A percentile compares a stretch with the other conserved stretches of the same genome.
These are phyloP conservation scores for Dermatemys mawii DNA, from an alignment of 2,113 vertebrate genomes.

Conservation along the genomic window DNA sequence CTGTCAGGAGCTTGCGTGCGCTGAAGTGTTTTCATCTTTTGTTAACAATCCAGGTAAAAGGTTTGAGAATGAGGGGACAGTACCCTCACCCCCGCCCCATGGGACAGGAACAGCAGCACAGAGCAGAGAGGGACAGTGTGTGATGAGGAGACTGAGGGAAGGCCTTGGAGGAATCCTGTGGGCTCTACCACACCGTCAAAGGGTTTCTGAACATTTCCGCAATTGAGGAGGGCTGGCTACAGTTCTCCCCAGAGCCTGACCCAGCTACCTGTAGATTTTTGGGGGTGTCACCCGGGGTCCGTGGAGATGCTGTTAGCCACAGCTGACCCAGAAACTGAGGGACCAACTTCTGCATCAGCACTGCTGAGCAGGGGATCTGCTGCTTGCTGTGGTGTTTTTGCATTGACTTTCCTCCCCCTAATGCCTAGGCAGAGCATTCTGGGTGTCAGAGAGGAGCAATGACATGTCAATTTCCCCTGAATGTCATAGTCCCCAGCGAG, in stretches of 20 bases:
- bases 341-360: background rate
- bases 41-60: background rate
- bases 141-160: background rate
- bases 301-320: background rate
- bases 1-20: background rate
- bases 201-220: background rate
- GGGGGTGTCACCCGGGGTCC: background rate
- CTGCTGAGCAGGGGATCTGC: background rate
- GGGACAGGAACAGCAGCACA: background rate
- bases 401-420: background rate
- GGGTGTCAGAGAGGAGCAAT: background rate
- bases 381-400: background rate
- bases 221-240: background rate
- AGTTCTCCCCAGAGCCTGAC: background rate
- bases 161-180: background rate
- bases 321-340: background rate
- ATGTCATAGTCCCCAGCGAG: too few relatives aligned
- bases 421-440: background rate
- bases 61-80: background rate
- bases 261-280: background rate
- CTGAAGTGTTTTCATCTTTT: background rate
- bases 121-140: background rate
- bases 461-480: too few relatives aligned
- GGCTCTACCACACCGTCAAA: background rate
- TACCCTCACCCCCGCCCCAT: background rate